A percentile compares a stretch with the other conserved stretches of the same genome.
These are phyloP conservation scores for Archaeoteleia sp. DNA, from an alignment of 2,888 invertebrate genomes.

Conservation along the genomic window DNA sequence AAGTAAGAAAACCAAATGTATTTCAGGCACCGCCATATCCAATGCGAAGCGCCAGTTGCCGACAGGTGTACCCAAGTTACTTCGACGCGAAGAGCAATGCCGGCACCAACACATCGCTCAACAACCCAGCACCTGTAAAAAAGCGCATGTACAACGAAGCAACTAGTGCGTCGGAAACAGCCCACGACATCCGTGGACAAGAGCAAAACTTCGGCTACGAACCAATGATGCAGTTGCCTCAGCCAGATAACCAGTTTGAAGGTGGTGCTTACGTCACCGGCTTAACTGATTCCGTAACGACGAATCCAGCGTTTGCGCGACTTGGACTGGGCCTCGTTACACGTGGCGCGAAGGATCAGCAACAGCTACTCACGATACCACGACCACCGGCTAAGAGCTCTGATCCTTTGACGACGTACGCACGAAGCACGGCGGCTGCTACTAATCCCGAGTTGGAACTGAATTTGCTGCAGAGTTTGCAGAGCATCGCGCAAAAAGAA, in stretches of 20 bases:
- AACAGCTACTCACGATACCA: conserved; percentile 68
- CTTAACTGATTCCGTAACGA: conserved; percentile 65
- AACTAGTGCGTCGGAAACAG: conserved; percentile 46
- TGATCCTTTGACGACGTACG: conserved; percentile 66
- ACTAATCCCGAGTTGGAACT: conserved; percentile 67
- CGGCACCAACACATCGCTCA: conserved; percentile 48
- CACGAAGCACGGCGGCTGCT: conserved; percentile 56
- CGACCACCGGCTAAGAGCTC: conserved; percentile 71
- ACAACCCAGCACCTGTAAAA: conserved; percentile 67
- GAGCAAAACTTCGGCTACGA: conserved; percentile 71
- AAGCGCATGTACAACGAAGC: conserved; percentile 71
- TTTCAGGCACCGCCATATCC: conserved; percentile 67
- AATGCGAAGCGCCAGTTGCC: conserved; percentile 64
- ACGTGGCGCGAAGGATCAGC: conserved; percentile 66
- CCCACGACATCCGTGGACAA: conserved; percentile 58
- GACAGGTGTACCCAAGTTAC: conserved; percentile 70
- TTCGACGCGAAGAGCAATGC: conserved; percentile 66
- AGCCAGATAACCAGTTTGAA: conserved; percentile 67
- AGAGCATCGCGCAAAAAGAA: conserved; percentile 65
- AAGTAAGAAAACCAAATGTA: not conserved
- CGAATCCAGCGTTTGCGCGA: conserved; percentile 69
- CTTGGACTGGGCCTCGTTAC: conserved; percentile 68
- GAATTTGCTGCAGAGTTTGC: conserved; percentile 68
- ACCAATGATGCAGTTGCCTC: conserved; percentile 66
- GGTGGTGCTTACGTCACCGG: conserved; percentile 65